These are phyloP conservation scores for Pyxicephalus adspersus DNA, from an alignment of 2,113 vertebrate genomes.

Conservation along the genomic window DNA sequence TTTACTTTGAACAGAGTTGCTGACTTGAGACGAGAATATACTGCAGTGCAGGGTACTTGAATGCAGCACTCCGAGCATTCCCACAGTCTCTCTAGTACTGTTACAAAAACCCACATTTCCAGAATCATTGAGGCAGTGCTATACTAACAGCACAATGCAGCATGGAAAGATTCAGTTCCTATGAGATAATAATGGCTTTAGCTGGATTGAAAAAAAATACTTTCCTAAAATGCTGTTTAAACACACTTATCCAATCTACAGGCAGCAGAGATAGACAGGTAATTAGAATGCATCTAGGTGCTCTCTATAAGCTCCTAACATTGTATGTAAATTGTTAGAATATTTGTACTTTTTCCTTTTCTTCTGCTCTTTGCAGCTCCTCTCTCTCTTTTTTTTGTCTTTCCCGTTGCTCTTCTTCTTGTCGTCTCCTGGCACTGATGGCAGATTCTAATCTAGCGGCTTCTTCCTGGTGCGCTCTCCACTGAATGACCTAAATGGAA, in stretches of 20 bases:
- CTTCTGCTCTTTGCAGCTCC: conserved; percentile 70
- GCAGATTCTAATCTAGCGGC: conserved; percentile 80
- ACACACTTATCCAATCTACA: background rate
- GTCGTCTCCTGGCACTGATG: conserved; percentile 76
- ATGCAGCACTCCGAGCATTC: conserved; percentile 50
- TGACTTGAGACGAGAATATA: conserved; percentile 39
- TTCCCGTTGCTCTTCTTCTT: conserved; percentile 75
- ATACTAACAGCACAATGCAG: conserved; percentile 12
- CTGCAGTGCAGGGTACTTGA: conserved; percentile 60
- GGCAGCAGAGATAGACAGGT: conserved; percentile 17
- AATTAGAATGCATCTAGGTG: conserved; percentile 39
- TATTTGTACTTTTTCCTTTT: conserved; percentile 76
- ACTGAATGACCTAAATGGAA: conserved; percentile 79
- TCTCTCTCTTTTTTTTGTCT: conserved; percentile 78
- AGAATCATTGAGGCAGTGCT: conserved; percentile 30
- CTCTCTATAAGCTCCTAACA: conserved; percentile 15
- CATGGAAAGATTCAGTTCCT: conserved; percentile 22
- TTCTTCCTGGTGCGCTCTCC: conserved; percentile 86
- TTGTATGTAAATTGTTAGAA: background rate
- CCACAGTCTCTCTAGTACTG: conserved; percentile 28
- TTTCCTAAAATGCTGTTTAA: conserved; percentile 9
- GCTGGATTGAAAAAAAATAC: background rate
- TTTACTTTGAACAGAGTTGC: background rate
- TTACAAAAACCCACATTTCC: conserved; percentile 41
- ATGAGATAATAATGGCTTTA: conserved; percentile 35